phyloP scores from a whole-genome alignment of 2,888 invertebrate genomes.

The Andrena trimmerana region DNA sequence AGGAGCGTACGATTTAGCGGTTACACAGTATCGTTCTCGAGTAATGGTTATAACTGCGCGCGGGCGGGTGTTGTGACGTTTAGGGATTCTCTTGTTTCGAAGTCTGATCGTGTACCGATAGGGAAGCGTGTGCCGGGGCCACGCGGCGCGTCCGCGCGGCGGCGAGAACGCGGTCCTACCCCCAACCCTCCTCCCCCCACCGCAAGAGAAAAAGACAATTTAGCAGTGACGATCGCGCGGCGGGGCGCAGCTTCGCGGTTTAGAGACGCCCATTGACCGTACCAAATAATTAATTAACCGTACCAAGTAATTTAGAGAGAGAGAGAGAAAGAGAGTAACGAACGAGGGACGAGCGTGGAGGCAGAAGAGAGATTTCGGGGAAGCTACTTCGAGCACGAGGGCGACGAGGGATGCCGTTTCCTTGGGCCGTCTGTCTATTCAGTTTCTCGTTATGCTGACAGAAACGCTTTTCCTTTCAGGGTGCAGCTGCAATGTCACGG shows the following conservation, averaged over 20 bases:
- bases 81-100: slow-evolving; percentile 38
- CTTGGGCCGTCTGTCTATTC: slow-evolving; percentile 1
- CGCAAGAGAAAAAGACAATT: neutral
- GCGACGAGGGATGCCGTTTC: slow-evolving; percentile 40
- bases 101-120: slow-evolving; percentile 32
- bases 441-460: slow-evolving; percentile 13
- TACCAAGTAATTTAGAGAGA: slow-evolving; percentile 72
- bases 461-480: neutral
- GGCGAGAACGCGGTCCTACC: neutral
- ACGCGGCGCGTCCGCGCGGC: neutral
- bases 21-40: slow-evolving; percentile 26
- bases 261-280: slow-evolving; percentile 73
- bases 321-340: slow-evolving; percentile 43
- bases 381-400: slow-evolving; percentile 59
- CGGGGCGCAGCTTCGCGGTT: slow-evolving; percentile 71
- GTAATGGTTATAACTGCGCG: slow-evolving; percentile 25
- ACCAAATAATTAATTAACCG: slow-evolving; percentile 79
- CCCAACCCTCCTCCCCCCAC: neutral
- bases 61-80: slow-evolving; percentile 43
- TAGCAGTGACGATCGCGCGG: slow-evolving; percentile 58
- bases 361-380: slow-evolving; percentile 63
- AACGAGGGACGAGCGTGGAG: slow-evolving; percentile 30
- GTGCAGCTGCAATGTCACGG: slow-evolving; percentile 9
- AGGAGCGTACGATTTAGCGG: slow-evolving; percentile 40
- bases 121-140: slow-evolving; percentile 6